Conservation (phyloP, 2,797 vertebrate species). For the Anableps anableps region DNA sequence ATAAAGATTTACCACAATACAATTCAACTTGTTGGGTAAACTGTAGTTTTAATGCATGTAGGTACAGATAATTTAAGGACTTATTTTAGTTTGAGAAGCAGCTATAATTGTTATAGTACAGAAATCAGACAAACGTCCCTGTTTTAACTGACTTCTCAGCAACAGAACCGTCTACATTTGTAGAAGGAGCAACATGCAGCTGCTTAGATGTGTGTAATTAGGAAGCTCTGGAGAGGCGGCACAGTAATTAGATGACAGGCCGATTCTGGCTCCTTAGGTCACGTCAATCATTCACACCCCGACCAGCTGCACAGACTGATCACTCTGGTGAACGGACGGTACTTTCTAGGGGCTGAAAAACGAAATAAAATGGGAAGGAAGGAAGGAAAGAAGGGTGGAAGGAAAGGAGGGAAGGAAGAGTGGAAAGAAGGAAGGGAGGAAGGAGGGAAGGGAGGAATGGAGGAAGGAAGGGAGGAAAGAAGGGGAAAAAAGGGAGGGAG, state of each 20-base stretch:
- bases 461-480: background rate
- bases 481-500: background rate
- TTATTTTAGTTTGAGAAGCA: background rate
- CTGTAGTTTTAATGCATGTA: background rate
- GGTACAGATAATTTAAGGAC: background rate
- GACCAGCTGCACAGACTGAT: conserved; percentile 57
- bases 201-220: conserved; percentile 71
- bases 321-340: background rate
- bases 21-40: background rate
- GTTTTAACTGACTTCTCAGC: conserved; percentile 37
- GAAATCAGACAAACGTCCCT: conserved; percentile 14
- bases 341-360: background rate
- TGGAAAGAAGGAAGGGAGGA: background rate
- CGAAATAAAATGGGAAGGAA: background rate
- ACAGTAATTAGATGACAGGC: conserved; percentile 72
- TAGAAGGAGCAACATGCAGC: conserved; percentile 59
- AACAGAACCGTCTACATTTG: conserved; percentile 22
- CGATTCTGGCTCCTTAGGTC: conserved; percentile 52
- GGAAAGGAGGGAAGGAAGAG: background rate
- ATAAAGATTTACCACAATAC: background rate
- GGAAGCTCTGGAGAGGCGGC: conserved; percentile 55
- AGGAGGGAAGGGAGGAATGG: background rate
- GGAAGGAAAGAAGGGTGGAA: background rate
- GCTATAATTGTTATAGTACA: background rate
- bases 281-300: conserved; percentile 51